phyloP scores from a whole-genome alignment of 2,888 invertebrate species.

The Apantesis nais region DNA sequence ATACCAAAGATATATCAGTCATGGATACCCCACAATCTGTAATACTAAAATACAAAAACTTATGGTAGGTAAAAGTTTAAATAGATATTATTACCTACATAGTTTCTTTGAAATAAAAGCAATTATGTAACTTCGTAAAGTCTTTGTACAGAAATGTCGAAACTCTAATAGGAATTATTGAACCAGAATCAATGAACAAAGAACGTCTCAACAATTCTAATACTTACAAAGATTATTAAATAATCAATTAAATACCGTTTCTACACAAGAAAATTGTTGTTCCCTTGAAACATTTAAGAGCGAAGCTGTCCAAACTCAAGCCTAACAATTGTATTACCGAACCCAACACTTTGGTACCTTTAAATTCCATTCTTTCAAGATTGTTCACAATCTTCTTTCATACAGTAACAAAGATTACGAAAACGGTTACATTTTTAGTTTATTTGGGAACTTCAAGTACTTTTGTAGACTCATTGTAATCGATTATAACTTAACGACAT shows the following conservation, averaged over 20 bases:
- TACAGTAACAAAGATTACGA: conserved; percentile 45
- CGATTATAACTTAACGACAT: not conserved
- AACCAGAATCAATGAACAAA: not conserved
- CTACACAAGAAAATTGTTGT: conserved; percentile 3
- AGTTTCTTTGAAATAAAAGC: not conserved
- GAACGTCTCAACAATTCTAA: conserved; percentile 5
- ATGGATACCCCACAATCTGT: too few species aligned
- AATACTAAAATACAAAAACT: too few species aligned
- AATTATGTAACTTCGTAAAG: not conserved
- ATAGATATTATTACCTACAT: not conserved
- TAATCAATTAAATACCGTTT: conserved; percentile 4
- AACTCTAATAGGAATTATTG: not conserved
- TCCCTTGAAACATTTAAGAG: conserved; percentile 6
- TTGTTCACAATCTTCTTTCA: conserved; percentile 41
- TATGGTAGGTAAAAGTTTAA: too few species aligned
- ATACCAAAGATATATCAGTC: too few species aligned
- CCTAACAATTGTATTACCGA: conserved; percentile 50
- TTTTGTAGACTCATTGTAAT: too few species aligned
- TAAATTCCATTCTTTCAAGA: conserved; percentile 38
- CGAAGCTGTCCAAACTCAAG: conserved; percentile 29
- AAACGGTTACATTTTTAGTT: conserved; percentile 45
- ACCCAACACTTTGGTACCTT: conserved; percentile 35
- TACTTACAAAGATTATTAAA: conserved; percentile 5
- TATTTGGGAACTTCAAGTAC: conserved; percentile 26
- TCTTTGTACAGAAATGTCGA: not conserved